phyloP scores from a whole-genome alignment of 2,797 vertebrate species.

The Acestrorhynchus altus region DNA sequence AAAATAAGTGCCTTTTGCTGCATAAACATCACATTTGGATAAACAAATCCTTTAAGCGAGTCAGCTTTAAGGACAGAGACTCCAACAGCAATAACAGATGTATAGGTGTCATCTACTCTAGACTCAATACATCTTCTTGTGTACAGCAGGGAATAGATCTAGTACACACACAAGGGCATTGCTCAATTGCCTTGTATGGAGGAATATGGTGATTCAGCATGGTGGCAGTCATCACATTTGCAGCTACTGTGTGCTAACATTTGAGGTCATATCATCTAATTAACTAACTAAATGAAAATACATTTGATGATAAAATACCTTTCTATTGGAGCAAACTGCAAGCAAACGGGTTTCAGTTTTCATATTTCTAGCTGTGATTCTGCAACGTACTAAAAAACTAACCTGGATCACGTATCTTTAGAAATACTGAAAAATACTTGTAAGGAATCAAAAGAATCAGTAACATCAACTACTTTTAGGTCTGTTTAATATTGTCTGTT shows the following conservation, averaged over 20 bases:
- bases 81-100: constrained; percentile 9
- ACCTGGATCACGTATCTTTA: not conserved
- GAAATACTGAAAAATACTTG: not conserved
- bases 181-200: not conserved
- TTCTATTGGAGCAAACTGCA: not conserved
- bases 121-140: constrained; percentile 23
- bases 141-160: constrained; percentile 47
- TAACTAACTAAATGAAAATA: not conserved
- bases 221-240: not conserved
- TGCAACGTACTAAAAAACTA: not conserved
- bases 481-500: not conserved
- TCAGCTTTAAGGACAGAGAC: not conserved
- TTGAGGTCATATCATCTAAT: not conserved
- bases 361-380: not conserved
- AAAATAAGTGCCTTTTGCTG: constrained; percentile 77
- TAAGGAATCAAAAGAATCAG: not conserved
- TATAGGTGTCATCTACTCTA: constrained; percentile 11
- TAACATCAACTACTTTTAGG: not conserved
- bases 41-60: constrained; percentile 46
- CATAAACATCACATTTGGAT: constrained; percentile 59
- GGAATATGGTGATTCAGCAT: constrained; percentile 16
- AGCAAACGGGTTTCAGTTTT: not conserved
- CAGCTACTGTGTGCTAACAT: not conserved
- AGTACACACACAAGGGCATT: constrained; percentile 15
- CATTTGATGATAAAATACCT: not conserved